Evolutionary conservation across 1,140 invertebrate species (phyloP).

Genomic region (Phymorhynchus buccinoides): DNA sequence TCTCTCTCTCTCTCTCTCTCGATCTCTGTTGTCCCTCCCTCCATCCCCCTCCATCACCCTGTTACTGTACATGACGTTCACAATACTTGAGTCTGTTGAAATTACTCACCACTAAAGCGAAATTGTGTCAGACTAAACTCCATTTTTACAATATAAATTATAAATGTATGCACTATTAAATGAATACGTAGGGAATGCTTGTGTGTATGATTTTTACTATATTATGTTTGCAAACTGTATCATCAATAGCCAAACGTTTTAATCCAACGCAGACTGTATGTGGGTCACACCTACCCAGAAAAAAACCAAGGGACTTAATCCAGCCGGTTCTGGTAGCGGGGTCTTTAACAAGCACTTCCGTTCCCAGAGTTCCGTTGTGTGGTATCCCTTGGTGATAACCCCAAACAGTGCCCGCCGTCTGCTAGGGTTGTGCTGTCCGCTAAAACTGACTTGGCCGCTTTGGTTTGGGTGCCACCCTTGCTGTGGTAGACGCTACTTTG

Average conservation of each 20-base stretch:
- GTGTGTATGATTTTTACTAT: background rate
- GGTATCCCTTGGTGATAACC: conserved; percentile 34
- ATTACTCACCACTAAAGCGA: background rate
- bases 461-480: no score
- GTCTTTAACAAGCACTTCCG: background rate
- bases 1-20: no score
- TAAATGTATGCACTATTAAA: no score
- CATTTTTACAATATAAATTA: background rate
- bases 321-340: no score
- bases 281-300: no score
- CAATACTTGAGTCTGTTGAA: no score
- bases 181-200: no score
- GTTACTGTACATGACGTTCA: no score
- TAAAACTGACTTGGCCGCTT: background rate
- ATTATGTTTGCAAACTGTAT: background rate
- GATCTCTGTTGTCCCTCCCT: no score
- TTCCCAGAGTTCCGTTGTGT: conserved; percentile 2
- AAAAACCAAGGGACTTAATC: background rate
- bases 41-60: no score
- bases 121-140: background rate
- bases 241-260: background rate
- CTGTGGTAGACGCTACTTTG: no score
- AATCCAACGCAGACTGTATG: no score
- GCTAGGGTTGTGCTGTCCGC: background rate
- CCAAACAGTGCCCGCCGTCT: background rate